These are phyloP conservation scores for Trichonephila clavipes DNA, from an alignment of 1,140 invertebrate genomes.

Conservation along the genomic window DNA sequence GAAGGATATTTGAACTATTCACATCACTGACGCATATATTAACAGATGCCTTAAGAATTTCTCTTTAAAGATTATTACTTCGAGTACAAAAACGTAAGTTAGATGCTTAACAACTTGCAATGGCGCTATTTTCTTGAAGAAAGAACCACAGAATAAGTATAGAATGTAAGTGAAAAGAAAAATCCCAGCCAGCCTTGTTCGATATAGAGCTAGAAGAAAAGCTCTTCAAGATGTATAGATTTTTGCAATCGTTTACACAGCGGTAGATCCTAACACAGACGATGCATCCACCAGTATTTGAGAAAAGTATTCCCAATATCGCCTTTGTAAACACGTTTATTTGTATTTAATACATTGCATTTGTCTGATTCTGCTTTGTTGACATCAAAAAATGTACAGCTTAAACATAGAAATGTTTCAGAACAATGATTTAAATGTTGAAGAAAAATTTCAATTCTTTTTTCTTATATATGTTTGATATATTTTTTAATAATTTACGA, in stretches of 20 bases:
- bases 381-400: background rate
- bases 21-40: background rate
- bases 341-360: slow-evolving; percentile 7
- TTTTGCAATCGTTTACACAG: background rate
- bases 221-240: background rate
- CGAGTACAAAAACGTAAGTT: background rate
- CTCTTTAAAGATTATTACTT: background rate
- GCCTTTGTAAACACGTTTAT: background rate
- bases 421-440: too few relatives aligned
- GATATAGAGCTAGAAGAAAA: background rate
- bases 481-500: too few relatives aligned
- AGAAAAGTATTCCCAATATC: background rate
- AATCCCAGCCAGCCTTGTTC: background rate
- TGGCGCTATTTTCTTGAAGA: background rate
- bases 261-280: background rate
- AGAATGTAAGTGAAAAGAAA: background rate
- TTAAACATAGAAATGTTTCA: too few relatives aligned
- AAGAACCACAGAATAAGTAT: background rate
- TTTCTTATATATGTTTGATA: too few relatives aligned
- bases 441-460: too few relatives aligned
- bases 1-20: background rate
- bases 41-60: background rate
- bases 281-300: background rate
- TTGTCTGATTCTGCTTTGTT: background rate
- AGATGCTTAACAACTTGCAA: background rate